These are phyloP conservation scores for Rhynchotus rufescens DNA, from an alignment of 2,797 vertebrate species.

Conservation along the genomic window DNA sequence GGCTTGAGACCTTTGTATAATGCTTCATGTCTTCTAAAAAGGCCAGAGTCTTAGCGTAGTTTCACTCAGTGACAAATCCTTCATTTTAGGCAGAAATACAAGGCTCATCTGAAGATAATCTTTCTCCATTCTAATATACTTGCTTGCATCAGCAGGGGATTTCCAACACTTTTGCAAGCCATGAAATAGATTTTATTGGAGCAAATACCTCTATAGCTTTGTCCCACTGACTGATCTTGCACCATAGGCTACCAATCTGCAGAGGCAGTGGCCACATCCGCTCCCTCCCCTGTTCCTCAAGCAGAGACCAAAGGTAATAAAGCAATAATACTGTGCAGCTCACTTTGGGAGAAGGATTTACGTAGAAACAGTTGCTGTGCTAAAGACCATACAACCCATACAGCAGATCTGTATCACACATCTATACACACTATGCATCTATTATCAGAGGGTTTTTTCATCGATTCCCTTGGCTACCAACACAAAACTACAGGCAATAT, in stretches of 20 bases:
- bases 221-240: background rate
- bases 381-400: background rate
- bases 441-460: background rate
- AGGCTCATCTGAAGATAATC: conserved; percentile 9
- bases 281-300: accelerated
- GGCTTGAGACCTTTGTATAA: background rate
- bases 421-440: background rate
- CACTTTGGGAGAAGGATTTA: background rate
- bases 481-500: background rate
- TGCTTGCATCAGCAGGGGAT: background rate
- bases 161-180: background rate
- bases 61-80: background rate
- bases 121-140: background rate
- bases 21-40: background rate
- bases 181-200: background rate
- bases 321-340: background rate
- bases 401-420: background rate
- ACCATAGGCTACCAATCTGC: background rate
- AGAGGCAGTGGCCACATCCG: background rate
- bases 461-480: background rate
- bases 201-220: background rate
- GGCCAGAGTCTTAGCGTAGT: background rate
- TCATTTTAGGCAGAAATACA: conserved; percentile 20
- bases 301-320: accelerated
- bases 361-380: background rate